These are phyloP conservation scores for Spodoptera litura DNA, from an alignment of 1,140 invertebrate genomes.

Conservation along the genomic window DNA sequence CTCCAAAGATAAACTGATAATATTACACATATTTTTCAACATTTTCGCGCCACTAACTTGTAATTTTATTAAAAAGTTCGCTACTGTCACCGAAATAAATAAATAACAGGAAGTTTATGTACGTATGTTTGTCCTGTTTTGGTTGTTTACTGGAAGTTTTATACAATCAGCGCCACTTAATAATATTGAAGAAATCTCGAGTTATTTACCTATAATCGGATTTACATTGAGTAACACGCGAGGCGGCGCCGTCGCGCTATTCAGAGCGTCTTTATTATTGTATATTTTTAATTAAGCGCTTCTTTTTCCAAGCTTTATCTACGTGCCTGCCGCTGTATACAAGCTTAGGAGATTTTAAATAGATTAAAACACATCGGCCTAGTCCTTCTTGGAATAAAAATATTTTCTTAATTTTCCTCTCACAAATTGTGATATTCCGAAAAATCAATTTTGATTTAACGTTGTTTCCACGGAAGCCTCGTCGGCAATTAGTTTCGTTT, in stretches of 20 bases:
- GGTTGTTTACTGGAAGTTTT: background rate
- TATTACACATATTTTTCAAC: conserved; percentile 28
- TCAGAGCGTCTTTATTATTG: conserved; percentile 35
- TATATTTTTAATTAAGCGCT: conserved; percentile 40
- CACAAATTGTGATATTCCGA: conserved; percentile 6
- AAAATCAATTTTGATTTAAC: conserved; percentile 22
- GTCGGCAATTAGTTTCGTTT: conserved; percentile 31
- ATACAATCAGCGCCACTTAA: background rate
- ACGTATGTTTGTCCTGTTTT: background rate
- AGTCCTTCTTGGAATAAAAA: background rate
- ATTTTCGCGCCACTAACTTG: background rate
- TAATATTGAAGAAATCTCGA: conserved; percentile 8
- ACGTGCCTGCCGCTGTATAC: background rate
- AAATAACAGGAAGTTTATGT: background rate
- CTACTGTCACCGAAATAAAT: conserved; percentile 2
- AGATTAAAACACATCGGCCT: conserved; percentile 8
- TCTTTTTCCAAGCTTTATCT: conserved; percentile 13
- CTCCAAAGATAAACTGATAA: conserved; percentile 22
- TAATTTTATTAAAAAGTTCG: conserved; percentile 6
- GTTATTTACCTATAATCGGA: conserved; percentile 31
- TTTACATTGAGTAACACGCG: conserved; percentile 27
- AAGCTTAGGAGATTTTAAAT: conserved; percentile 15
- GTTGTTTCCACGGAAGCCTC: conserved; percentile 16
- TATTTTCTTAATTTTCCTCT: background rate
- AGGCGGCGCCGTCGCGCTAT: conserved; percentile 1